Conservation (phyloP, 2,113 vertebrate genomes). For the Scopus umbretta region DNA sequence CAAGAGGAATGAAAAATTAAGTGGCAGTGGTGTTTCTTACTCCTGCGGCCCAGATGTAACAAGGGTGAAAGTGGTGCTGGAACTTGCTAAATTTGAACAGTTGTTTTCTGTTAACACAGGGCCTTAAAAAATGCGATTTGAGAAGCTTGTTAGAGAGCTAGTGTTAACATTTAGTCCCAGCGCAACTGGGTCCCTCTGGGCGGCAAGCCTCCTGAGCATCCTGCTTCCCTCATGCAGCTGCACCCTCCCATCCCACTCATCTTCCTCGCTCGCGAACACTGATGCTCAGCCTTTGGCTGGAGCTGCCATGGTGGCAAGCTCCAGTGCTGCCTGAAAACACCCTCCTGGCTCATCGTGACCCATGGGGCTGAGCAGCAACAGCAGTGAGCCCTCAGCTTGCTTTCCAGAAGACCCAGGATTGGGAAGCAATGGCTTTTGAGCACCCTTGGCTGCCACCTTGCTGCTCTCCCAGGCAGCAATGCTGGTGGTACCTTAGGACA, state of each 20-base stretch:
- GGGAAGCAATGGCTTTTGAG: background rate
- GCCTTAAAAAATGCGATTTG: constrained; percentile 15
- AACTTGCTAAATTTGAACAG: constrained; percentile 30
- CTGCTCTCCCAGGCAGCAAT: background rate
- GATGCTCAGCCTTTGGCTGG: background rate
- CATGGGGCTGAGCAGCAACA: background rate
- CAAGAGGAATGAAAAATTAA: background rate
- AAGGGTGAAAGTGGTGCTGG: constrained; percentile 20
- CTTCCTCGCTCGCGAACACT: rapidly evolving
- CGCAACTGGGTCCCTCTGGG: background rate
- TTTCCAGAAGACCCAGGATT: background rate
- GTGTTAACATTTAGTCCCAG: background rate
- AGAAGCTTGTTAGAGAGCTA: constrained; percentile 20
- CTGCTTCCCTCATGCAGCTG: background rate
- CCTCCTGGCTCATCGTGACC: background rate
- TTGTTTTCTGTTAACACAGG: constrained; percentile 45
- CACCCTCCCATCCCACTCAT: background rate
- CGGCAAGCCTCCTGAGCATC: rapidly evolving
- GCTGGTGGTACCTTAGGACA: no score
- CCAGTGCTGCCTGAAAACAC: background rate
- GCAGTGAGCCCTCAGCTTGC: background rate
- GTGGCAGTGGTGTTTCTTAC: background rate
- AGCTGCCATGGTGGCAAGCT: background rate
- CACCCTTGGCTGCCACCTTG: background rate
- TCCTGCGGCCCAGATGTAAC: background rate